Base-by-base conservation (phyloP, 2,113 vertebrate genomes). In the Callipepla californica region DNA sequence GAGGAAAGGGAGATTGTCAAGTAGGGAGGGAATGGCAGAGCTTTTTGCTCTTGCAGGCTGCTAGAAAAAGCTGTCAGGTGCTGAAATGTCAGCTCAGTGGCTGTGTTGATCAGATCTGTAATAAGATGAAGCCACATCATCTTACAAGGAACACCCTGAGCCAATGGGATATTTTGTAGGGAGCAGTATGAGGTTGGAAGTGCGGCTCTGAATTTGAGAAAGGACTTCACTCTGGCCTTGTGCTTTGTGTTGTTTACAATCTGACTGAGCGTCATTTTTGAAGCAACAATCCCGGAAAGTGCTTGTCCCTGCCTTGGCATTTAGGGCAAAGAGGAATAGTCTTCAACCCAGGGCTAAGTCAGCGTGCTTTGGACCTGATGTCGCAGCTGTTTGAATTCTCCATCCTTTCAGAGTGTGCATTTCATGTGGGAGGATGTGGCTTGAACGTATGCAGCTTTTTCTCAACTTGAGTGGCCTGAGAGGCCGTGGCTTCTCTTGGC, bases 261-360 rank as follows among this genome's bases (percentile, higher is more conserved):
- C 47, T 17, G 67, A 93, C 53, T 7, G 7, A 50, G n/a, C 45
- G n/a, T 51, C 21, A 0, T 59, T 70, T 87, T 59, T 3, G 6
- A 17, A 81, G 61, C 44, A 92, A 34, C 18, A 7, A 25, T 59
- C 57, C 57, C 1, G 2, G 91, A 82, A 90, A 72, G 44, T 16
- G 85, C 38, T 80, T 20, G 1, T 74, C 66, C 76, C 89, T 78
- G 18, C 75, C n/a, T 40, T 30, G 82, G 87, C 92, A 93, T 79
- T 69, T 86, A 74, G 92, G 86, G 95, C 57, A 80, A 85, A 96
- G 96, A 95, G 94, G 68, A 96, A 73, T 84, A 42, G 80, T 55
- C 58, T 51, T 78, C 17, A 38, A 57, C 36, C 65, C 53, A 48
- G 69, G 53, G 47, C 40, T 70, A 36, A 23, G 0, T 0, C 53